Percentiles rank a stretch among this genome's conserved stretches.
Evolutionary conservation across 2,113 vertebrate species (phyloP).

Genomic region (Dromiciops gliroides): DNA sequence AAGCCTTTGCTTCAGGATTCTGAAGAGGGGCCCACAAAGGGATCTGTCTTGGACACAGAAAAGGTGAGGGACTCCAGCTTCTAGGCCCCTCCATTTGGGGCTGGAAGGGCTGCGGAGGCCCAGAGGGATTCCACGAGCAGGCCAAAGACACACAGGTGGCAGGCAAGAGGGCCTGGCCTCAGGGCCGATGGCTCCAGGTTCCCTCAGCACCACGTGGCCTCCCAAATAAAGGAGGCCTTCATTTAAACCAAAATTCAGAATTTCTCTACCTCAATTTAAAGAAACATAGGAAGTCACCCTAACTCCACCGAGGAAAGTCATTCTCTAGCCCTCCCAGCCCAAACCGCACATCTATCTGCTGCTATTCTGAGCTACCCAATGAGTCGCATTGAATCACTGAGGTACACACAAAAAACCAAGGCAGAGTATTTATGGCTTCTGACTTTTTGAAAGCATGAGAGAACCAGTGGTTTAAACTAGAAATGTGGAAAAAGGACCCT

Average conservation of each 20-base stretch:
- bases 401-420: not conserved
- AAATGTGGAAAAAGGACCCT: not conserved
- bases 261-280: not conserved
- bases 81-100: not conserved
- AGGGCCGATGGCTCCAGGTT: not conserved
- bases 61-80: not conserved
- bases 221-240: not conserved
- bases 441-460: not conserved
- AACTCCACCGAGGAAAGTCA: not conserved
- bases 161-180: too few relatives aligned
- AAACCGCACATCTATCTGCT: not conserved
- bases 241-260: not conserved
- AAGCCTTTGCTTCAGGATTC: not conserved
- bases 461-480: not conserved
- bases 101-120: not conserved
- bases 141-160: too few relatives aligned
- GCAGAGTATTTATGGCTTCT: conserved; percentile 22
- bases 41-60: not conserved
- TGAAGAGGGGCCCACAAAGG: not conserved
- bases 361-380: not conserved
- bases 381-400: conserved; percentile 4
- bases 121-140: too few relatives aligned
- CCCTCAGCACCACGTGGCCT: not conserved
- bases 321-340: too few relatives aligned
- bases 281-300: not conserved